These are phyloP conservation scores for Hucho hucho DNA, from an alignment of 2,113 vertebrate genomes.

Conservation along the genomic window DNA sequence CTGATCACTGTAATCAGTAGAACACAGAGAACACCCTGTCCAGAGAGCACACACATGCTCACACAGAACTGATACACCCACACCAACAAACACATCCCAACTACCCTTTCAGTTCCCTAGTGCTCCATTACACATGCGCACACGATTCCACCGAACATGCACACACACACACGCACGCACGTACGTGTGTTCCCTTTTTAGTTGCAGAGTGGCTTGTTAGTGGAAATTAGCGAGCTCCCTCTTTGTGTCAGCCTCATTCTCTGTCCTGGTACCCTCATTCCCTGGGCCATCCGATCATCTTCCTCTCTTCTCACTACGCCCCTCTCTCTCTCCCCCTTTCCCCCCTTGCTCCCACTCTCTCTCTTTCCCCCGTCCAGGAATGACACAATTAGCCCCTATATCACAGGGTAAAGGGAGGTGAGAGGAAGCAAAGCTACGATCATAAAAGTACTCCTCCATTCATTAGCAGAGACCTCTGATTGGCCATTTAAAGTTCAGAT, in stretches of 20 bases:
- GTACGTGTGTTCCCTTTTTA: constrained; percentile 19
- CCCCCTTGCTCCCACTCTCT: neutral
- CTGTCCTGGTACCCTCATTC: too few relatives aligned
- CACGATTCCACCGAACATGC: neutral
- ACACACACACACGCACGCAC: neutral
- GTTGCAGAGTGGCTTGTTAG: constrained; percentile 38
- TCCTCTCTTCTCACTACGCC: constrained; percentile 16
- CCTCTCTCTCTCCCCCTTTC: neutral
- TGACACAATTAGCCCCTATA: constrained; percentile 24
- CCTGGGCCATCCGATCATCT: neutral
- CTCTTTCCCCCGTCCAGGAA: constrained; percentile 2
- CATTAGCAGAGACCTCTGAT: constrained; percentile 16
- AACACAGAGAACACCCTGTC: neutral
- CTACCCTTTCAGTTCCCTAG: neutral
- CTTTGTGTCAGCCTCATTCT: constrained; percentile 8
- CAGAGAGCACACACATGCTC: neutral
- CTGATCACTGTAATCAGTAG: constrained; percentile 60
- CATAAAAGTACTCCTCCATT: constrained; percentile 23
- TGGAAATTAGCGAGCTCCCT: constrained; percentile 41
- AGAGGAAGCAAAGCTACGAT: constrained; percentile 36
- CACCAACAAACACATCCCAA: neutral
- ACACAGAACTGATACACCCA: neutral
- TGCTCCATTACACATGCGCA: neutral
- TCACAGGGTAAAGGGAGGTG: neutral
- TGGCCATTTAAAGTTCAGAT: too few relatives aligned